Conservation (phyloP, 1,140 invertebrate genomes). For the Drosophila obscura region DNA sequence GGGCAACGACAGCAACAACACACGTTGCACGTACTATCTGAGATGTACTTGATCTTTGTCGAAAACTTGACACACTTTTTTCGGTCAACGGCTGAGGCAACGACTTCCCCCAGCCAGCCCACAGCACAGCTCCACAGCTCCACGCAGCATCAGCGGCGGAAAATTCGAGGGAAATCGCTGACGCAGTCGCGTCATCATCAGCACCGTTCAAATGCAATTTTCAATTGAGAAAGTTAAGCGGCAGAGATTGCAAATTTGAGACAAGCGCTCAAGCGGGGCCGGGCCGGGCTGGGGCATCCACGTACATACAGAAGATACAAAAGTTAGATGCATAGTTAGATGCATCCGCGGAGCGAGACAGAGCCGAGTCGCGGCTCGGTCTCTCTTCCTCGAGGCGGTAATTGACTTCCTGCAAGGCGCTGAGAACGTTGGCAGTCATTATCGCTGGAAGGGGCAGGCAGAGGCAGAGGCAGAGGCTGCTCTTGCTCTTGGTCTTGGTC, state of each 20-base stretch:
- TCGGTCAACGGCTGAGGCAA: constrained; percentile 67
- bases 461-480: not conserved
- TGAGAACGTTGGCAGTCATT: constrained; percentile 49
- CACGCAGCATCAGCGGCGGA: constrained; percentile 41
- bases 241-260: constrained; percentile 54
- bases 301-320: constrained; percentile 4
- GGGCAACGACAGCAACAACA: constrained; percentile 23
- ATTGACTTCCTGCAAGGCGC: constrained; percentile 50
- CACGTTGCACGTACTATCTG: constrained; percentile 64
- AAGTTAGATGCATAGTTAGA: constrained; percentile 25
- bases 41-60: constrained; percentile 78
- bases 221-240: constrained; percentile 73
- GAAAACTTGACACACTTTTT: constrained; percentile 77
- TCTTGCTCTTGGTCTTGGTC: constrained; percentile 2
- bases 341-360: constrained; percentile 13
- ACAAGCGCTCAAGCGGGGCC: constrained; percentile 36
- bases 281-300: not conserved
- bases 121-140: constrained; percentile 37
- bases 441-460: not conserved
- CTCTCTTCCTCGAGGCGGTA: constrained; percentile 44
- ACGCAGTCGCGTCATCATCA: constrained; percentile 13
- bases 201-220: constrained; percentile 66
- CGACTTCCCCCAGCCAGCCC: constrained; percentile 25
- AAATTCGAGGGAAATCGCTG: constrained; percentile 73
- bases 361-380: not conserved